Conservation (phyloP, 2,888 invertebrate genomes). For the Meloe dianella region DNA sequence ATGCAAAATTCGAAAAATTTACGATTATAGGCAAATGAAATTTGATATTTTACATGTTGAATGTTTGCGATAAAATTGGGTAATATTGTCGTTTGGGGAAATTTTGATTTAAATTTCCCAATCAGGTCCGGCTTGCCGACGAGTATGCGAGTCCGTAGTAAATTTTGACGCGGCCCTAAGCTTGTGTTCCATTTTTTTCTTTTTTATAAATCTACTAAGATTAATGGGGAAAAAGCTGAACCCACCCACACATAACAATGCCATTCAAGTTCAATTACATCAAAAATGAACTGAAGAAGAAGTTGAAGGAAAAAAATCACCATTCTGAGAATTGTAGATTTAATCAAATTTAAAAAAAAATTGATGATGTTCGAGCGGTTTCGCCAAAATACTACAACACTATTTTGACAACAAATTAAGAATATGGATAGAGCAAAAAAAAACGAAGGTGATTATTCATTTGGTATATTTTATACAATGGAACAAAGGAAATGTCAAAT, state of each 20-base stretch:
- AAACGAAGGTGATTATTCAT: not conserved
- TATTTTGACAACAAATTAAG: not conserved
- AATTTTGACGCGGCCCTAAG: no score
- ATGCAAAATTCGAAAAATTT: not conserved
- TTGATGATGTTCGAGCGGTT: not conserved
- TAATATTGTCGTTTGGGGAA: no score
- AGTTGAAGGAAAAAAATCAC: not conserved
- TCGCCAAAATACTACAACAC: not conserved
- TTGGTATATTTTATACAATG: not conserved
- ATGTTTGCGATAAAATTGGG: not conserved
- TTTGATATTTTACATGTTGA: not conserved
- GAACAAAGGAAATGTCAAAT: not conserved
- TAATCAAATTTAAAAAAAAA: slow-evolving; percentile 9
- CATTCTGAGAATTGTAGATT: slow-evolving; percentile 4
- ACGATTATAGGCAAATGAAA: slow-evolving; percentile 2
- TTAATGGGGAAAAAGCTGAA: not conserved
- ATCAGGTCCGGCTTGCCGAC: no score
- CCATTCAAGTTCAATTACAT: slow-evolving; percentile 4
- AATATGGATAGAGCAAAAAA: not conserved
- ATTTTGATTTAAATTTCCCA: no score
- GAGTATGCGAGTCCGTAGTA: no score
- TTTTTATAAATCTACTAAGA: no score
- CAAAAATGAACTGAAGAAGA: no score
- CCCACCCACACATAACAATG: not conserved
- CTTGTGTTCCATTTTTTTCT: no score